Conservation (phyloP, 2,888 invertebrate species). For the Caenorhabditis uteleia region DNA sequence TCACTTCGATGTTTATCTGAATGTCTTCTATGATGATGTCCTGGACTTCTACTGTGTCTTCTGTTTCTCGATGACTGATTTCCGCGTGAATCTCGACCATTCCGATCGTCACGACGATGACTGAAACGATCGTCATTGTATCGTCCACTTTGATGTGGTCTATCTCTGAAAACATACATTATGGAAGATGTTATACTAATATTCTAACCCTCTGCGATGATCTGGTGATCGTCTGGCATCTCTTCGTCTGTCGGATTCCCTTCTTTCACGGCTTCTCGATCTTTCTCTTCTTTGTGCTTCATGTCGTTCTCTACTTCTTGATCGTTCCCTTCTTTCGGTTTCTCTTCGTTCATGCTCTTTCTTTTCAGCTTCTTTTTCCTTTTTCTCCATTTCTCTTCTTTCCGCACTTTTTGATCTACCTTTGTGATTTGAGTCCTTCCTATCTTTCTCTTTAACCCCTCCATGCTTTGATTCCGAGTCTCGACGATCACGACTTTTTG, state of each 20-base stretch:
- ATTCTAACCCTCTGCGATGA: constrained; percentile 3
- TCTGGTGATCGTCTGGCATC: constrained; percentile 7
- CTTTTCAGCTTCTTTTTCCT: constrained; percentile 20
- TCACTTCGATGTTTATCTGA: constrained; percentile 1
- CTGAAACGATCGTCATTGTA: not conserved
- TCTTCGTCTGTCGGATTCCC: constrained; percentile 4
- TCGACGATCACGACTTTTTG: not conserved
- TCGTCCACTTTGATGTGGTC: constrained; percentile 6
- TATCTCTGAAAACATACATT: constrained; percentile 10
- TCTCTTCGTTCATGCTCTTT: constrained; percentile 15
- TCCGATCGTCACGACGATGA: constrained; percentile 3
- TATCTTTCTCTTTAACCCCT: constrained; percentile 11
- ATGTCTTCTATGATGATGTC: constrained; percentile 7
- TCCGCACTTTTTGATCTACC: constrained; percentile 7
- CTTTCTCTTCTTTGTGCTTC: constrained; percentile 8
- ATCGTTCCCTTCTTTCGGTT: constrained; percentile 17
- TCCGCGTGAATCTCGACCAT: constrained; percentile 3
- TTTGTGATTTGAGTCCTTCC: constrained; percentile 13
- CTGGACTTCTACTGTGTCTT: constrained; percentile 19
- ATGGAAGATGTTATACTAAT: not conserved
- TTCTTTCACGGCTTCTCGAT: constrained; percentile 12
- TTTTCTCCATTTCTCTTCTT: constrained; percentile 18
- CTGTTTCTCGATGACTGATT: constrained; percentile 14
- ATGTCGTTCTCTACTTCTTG: constrained; percentile 10
- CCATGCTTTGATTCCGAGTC: not conserved